Evolutionary conservation across 2,888 invertebrate species (phyloP), one percentile per base, ranked within the genome.

Genomic region (Lampropteryx suffumata): DNA sequence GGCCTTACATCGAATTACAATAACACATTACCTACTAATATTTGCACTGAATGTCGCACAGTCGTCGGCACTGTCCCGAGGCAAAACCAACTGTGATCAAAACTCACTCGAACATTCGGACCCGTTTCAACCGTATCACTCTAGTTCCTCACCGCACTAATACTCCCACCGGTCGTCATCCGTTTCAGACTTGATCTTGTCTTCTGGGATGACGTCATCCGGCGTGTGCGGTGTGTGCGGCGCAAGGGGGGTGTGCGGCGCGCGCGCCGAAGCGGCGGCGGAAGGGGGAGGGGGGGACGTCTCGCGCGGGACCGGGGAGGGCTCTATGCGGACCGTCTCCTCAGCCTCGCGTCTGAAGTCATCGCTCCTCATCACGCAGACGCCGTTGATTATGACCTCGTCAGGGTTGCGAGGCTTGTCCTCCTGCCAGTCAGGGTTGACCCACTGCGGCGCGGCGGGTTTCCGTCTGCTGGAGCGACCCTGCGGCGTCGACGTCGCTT

Each of bases 371-470:
- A 97, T 96, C 4, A 97, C 97, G 76, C 97, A 97, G 17, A 98
- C 97, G 0, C 98, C 98, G 75, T 98, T 98, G 67, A 97, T 97
- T 71, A 97, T 97, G 17, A 97, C 96, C 75, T 96, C 96, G 69
- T 95, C 95, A 57, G 83, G 89, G 71, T 79, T 86, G 34, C 90
- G 82, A 11, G 91, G 90, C 62, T 91, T 91, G 62, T 92, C 92
- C 73, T 95, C 95, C 72, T 95, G 95, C 96, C 96, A 96, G 67
- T 97, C 97, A 5, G 98, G 98, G 82, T 98, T 98, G 3, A 98
- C 97, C 97, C 98, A 98, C 84, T 99, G 98, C 1, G 99, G 98
- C 44, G 98, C 98, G 0, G 97, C 98, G 0, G 98, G 97, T 90
- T 99, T 99, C 70, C 98, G 92, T 57, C 97, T 90, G 47, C 94